These are phyloP conservation scores for Hycleus cichorii DNA, from an alignment of 1,140 invertebrate species.

Conservation along the genomic window DNA sequence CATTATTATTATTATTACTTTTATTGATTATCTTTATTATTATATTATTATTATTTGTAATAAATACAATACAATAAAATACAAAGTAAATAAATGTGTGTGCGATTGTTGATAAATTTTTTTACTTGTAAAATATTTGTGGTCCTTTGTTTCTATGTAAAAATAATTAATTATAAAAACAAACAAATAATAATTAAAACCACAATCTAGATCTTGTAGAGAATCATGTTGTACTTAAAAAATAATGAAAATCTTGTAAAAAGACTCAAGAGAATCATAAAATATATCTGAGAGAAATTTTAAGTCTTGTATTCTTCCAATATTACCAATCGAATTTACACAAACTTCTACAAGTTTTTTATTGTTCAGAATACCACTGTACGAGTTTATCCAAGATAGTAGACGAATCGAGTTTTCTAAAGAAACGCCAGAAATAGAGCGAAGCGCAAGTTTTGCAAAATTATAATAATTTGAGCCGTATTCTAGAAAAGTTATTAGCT, in stretches of 20 bases:
- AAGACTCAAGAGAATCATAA: not conserved
- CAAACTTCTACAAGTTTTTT: no score
- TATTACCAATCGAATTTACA: no score
- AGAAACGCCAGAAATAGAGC: no score
- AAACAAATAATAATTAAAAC: not conserved
- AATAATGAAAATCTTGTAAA: constrained; percentile 8
- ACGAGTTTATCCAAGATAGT: no score
- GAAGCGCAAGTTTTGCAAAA: no score
- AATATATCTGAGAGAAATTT: constrained; percentile 18
- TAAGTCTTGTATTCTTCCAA: constrained; percentile 2
- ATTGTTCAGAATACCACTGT: no score
- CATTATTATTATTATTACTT: not conserved
- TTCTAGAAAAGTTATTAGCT: no score
- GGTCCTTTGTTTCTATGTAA: no score
- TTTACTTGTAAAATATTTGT: constrained; percentile 14
- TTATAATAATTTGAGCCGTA: no score
- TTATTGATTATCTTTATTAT: constrained; percentile 9
- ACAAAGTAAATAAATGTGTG: constrained; percentile 8
- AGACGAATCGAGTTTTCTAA: no score
- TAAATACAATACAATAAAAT: constrained; percentile 9
- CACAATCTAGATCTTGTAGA: constrained; percentile 15
- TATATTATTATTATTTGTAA: constrained; percentile 8
- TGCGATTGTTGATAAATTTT: constrained; percentile 21
- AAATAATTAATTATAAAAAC: not conserved
- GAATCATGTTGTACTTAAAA: constrained; percentile 28